These are phyloP conservation scores for Lepus oiostolus DNA, from an alignment of 2,797 vertebrate species.

Conservation along the genomic window DNA sequence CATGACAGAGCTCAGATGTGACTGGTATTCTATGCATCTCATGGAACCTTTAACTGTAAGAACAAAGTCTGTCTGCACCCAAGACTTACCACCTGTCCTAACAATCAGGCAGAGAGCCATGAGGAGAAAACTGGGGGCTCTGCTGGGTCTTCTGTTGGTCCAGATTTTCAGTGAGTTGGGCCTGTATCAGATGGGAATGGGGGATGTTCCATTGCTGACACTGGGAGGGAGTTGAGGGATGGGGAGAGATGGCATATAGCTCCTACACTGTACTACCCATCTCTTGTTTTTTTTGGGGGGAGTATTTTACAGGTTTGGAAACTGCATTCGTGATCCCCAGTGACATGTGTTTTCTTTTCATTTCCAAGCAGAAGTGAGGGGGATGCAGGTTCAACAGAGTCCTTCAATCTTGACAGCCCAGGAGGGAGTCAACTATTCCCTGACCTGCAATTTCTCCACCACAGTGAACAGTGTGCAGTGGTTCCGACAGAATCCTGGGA, in stretches of 20 bases:
- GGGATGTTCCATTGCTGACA: not conserved
- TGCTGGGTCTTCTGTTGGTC: conserved; percentile 33
- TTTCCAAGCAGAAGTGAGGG: conserved; percentile 60
- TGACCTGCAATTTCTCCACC: conserved; percentile 60
- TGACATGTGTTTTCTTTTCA: not conserved
- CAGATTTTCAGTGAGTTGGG: not conserved
- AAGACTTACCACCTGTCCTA: not conserved
- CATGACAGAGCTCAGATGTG: not conserved
- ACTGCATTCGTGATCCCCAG: not conserved
- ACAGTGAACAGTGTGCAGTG: not conserved
- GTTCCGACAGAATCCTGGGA: conserved; percentile 55
- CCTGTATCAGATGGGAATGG: not conserved
- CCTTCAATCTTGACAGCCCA: not conserved
- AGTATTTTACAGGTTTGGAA: not conserved
- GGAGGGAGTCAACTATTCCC: conserved; percentile 2
- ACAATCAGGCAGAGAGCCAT: not conserved
- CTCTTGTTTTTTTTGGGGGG: not conserved
- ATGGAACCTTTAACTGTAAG: not conserved
- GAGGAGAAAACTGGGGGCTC: not conserved
- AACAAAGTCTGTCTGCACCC: not conserved
- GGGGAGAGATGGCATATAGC: not conserved
- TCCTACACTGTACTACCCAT: not conserved
- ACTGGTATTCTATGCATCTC: not conserved
- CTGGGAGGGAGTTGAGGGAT: not conserved
- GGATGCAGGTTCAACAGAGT: conserved; percentile 28